Conservation (phyloP, 1,140 invertebrate genomes). For the Drosophila ficusphila region DNA sequence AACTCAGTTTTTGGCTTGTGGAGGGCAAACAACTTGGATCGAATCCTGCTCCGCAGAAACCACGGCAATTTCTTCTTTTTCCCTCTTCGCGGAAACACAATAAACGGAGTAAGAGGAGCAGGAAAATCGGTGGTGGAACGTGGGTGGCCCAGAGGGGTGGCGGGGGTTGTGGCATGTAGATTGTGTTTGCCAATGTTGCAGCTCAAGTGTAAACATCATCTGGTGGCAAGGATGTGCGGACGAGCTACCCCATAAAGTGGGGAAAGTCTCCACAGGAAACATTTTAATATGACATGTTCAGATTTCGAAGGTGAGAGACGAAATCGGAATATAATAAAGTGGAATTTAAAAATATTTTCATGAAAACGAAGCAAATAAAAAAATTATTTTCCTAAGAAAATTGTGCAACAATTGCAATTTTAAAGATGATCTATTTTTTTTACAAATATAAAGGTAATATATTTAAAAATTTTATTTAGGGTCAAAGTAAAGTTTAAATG, state of each 20-base stretch:
- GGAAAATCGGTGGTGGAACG: slow-evolving; percentile 7
- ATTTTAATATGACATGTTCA: too few species aligned
- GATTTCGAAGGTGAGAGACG: too few species aligned
- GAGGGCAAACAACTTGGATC: slow-evolving; percentile 43
- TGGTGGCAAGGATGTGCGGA: slow-evolving; percentile 39
- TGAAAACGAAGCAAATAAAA: too few species aligned
- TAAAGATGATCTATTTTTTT: too few species aligned
- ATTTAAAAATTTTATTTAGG: too few species aligned
- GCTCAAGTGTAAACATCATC: slow-evolving; percentile 79
- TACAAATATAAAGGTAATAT: too few species aligned
- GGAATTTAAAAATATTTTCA: too few species aligned
- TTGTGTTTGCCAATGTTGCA: slow-evolving; percentile 56
- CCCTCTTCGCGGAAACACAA: slow-evolving; percentile 39
- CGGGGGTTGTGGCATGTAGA: slow-evolving; percentile 21
- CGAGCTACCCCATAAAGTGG: neutral
- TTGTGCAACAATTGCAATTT: too few species aligned
- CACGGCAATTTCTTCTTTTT: slow-evolving; percentile 37
- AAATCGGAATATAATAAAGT: too few species aligned
- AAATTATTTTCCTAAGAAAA: too few species aligned
- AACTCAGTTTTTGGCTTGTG: slow-evolving; percentile 56
- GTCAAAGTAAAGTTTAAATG: too few species aligned
- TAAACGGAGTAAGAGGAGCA: too few species aligned
- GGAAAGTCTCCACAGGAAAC: slow-evolving; percentile 2
- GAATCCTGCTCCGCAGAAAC: slow-evolving; percentile 35
- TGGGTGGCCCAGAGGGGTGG: neutral